These are phyloP conservation scores for Phataginus tricuspis DNA, from an alignment of 2,797 vertebrate genomes.

Conservation along the genomic window DNA sequence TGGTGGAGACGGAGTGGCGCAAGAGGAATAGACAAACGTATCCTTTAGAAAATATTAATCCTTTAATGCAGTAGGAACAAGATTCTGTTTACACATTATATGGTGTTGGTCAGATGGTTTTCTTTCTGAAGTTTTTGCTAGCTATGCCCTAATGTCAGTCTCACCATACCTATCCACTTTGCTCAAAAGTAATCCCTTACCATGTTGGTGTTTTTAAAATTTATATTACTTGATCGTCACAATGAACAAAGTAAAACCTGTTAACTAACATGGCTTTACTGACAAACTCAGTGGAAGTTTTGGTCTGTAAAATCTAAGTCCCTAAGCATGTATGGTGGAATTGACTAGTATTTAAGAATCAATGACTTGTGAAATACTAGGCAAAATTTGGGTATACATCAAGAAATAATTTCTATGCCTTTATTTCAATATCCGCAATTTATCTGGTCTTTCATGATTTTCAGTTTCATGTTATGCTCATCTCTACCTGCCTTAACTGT, in stretches of 20 bases:
- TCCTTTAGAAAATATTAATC: slow-evolving; percentile 39
- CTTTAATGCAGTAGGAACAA: slow-evolving; percentile 1
- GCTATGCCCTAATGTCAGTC: not conserved
- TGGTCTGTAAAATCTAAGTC: not conserved
- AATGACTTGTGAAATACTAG: not conserved
- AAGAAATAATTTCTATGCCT: not conserved
- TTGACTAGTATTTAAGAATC: slow-evolving; percentile 17
- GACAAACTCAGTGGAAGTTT: not conserved
- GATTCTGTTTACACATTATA: not conserved
- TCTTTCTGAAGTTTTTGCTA: slow-evolving; percentile 4
- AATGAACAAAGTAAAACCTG: not conserved
- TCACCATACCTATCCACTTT: not conserved
- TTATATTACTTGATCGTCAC: not conserved
- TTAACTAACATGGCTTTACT: not conserved
- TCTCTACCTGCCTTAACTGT: not conserved
- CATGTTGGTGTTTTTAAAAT: not conserved
- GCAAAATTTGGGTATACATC: not conserved
- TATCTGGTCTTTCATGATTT: slow-evolving; percentile 6
- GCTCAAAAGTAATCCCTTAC: not conserved
- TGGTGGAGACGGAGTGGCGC: not conserved
- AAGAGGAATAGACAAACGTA: not conserved
- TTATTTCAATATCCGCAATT: not conserved
- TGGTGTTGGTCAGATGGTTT: not conserved
- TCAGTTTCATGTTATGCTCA: not conserved
- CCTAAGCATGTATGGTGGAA: not conserved